Conservation (phyloP, 2,113 vertebrate genomes). For the Ursus arctos region DNA sequence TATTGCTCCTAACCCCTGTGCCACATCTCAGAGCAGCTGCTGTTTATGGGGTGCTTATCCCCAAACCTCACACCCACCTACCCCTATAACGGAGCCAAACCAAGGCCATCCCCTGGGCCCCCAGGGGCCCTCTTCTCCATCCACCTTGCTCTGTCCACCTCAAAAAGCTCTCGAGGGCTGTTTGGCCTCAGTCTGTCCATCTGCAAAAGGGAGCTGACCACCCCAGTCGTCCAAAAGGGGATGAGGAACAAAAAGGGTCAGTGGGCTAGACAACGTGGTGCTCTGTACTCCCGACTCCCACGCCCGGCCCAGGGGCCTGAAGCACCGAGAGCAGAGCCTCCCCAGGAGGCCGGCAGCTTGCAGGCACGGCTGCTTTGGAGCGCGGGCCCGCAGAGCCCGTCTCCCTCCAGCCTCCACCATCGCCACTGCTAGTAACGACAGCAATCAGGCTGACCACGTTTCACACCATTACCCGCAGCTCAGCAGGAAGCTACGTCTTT, state of each 20-base stretch:
- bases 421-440: conserved; percentile 71
- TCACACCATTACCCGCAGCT: conserved; percentile 80
- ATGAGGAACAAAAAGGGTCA: neutral
- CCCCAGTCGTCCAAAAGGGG: neutral
- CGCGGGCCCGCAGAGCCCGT: neutral
- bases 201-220: neutral
- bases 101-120: neutral
- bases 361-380: neutral
- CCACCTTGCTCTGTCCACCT: neutral
- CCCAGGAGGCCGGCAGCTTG: neutral
- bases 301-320: neutral
- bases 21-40: neutral
- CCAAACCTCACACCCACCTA: neutral
- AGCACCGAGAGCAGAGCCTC: neutral
- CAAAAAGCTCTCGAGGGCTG: neutral
- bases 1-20: neutral
- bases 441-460: conserved; percentile 79
- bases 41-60: neutral
- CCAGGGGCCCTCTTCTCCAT: neutral
- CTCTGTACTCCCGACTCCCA: neutral
- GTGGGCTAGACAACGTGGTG: neutral
- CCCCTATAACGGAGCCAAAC: neutral
- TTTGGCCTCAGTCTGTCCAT: neutral
- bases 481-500: conserved; percentile 68
- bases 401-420: conserved; percentile 21